These are phyloP conservation scores for Ictalurus punctatus DNA, from an alignment of 2,113 vertebrate species.

Conservation along the genomic window DNA sequence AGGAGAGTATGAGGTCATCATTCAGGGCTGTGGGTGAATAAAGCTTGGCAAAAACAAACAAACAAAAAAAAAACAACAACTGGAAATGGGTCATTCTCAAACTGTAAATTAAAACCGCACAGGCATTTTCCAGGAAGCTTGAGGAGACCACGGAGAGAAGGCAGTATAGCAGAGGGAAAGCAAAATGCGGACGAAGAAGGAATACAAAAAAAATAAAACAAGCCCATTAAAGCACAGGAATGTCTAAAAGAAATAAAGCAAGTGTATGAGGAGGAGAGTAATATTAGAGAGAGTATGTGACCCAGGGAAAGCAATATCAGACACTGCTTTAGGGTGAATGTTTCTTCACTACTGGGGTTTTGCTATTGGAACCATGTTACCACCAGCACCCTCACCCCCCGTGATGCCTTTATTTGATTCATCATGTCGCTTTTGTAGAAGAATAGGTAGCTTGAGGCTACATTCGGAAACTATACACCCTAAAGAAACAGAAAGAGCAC, in stretches of 20 bases:
- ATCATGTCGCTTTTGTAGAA: constrained; percentile 32
- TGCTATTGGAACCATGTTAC: constrained; percentile 36
- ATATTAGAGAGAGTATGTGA: constrained; percentile 17
- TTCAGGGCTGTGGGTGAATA: constrained; percentile 24
- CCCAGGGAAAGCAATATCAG: constrained; percentile 16
- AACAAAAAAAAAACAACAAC: not conserved
- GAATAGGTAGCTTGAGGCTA: constrained; percentile 16
- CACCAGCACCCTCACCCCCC: not conserved
- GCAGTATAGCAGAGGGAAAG: not conserved
- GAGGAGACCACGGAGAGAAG: not conserved
- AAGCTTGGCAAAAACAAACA: not conserved
- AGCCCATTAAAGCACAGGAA: not conserved
- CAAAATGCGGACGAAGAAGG: not conserved
- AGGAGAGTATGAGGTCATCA: constrained; percentile 49
- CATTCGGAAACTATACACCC: constrained; percentile 3
- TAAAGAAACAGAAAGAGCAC: not conserved
- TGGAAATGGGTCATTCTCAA: constrained; percentile 30
- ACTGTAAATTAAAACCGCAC: constrained; percentile 44
- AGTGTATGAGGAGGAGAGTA: not conserved
- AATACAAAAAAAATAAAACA: not conserved
- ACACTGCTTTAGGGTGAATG: constrained; percentile 21
- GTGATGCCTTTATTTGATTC: constrained; percentile 36
- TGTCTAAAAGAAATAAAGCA: constrained; percentile 5
- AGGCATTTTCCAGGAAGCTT: not conserved
- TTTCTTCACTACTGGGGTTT: not conserved